phyloP scores from a whole-genome alignment of 2,888 invertebrate species.

The Erebia ligea region DNA sequence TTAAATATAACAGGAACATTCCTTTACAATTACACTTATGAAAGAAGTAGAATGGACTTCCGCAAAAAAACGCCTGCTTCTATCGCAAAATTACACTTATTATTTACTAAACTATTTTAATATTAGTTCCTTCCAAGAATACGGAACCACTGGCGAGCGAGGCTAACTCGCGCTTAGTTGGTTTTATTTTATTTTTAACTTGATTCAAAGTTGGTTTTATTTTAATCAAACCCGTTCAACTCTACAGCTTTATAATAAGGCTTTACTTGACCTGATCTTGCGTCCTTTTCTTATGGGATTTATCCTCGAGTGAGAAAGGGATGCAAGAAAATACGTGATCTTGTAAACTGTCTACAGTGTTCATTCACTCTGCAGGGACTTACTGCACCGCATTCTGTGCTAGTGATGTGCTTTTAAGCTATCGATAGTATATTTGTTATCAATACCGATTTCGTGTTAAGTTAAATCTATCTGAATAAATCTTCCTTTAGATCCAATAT shows the following conservation, averaged over 20 bases:
- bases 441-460: background rate
- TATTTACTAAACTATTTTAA: too few species aligned
- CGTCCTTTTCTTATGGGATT: constrained; percentile 43
- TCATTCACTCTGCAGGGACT: constrained; percentile 70
- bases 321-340: constrained; percentile 46
- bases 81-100: too few species aligned
- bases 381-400: constrained; percentile 75
- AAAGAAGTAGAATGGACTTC: too few species aligned
- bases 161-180: too few species aligned
- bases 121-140: too few species aligned
- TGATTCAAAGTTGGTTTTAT: constrained; percentile 27
- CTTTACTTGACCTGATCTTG: constrained; percentile 53
- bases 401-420: constrained; percentile 55
- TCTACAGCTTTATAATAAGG: constrained; percentile 70
- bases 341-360: constrained; percentile 60
- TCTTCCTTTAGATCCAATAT: too few species aligned
- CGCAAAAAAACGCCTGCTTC: too few species aligned
- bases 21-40: too few species aligned
- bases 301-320: constrained; percentile 45
- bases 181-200: background rate
- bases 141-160: too few species aligned
- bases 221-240: constrained; percentile 45
- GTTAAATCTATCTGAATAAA: too few species aligned
- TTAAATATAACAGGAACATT: too few species aligned
- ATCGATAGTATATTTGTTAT: background rate